These are phyloP conservation scores for Takifugu bimaculatus DNA, from an alignment of 2,113 vertebrate species.

Conservation along the genomic window DNA sequence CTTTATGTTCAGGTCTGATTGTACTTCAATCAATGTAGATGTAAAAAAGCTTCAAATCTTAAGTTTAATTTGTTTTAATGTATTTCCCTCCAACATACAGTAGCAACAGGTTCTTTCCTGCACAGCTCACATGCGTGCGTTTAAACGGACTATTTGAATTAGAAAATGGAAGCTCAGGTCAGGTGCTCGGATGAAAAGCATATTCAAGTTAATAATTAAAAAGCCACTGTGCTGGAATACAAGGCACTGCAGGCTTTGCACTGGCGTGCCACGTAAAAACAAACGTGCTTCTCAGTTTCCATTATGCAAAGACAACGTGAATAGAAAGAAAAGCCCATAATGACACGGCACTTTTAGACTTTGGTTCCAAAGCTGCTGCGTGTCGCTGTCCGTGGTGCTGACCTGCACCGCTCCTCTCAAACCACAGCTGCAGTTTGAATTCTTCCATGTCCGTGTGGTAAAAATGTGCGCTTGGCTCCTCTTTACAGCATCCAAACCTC, in stretches of 20 bases:
- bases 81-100: too few species aligned
- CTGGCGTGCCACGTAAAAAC: too few species aligned
- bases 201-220: constrained; percentile 35
- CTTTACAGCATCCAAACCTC: constrained; percentile 12
- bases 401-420: constrained; percentile 34
- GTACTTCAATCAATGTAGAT: too few species aligned
- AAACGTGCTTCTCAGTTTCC: constrained; percentile 1
- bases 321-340: background rate
- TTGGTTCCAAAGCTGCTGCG: constrained; percentile 7
- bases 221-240: constrained; percentile 14
- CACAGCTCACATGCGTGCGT: too few species aligned
- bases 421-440: constrained; percentile 35
- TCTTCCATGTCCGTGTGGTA: constrained; percentile 35
- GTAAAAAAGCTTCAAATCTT: too few species aligned
- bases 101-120: too few species aligned
- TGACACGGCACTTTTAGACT: background rate
- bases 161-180: too few species aligned
- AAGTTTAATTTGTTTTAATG: too few species aligned
- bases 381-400: constrained; percentile 74
- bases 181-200: too few species aligned
- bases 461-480: constrained; percentile 20
- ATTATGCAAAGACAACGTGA: background rate
- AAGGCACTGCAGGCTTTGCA: constrained; percentile 4
- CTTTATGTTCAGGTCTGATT: too few species aligned
- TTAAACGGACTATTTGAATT: too few species aligned